Evolutionary conservation across 2,113 vertebrate species (phyloP).

Genomic region (Eublepharis macularius): DNA sequence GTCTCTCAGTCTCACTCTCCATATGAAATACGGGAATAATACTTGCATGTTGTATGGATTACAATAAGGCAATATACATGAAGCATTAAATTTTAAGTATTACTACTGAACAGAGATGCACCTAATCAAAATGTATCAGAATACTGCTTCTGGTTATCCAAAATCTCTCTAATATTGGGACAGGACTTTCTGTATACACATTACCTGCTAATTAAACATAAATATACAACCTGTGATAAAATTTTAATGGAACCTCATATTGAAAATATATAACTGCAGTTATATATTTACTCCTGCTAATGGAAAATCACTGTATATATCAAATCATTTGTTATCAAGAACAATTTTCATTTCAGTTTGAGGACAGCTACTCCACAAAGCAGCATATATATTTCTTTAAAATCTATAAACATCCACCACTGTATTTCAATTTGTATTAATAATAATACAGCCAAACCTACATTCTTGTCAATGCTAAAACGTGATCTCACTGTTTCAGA

Average conservation of each 20-base stretch:
- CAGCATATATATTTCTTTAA: background rate
- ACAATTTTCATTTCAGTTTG: background rate
- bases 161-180: background rate
- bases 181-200: background rate
- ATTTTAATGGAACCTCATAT: background rate
- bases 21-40: too few relatives aligned
- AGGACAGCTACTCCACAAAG: background rate
- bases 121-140: constrained; percentile 23
- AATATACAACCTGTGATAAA: too few relatives aligned
- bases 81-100: background rate
- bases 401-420: background rate
- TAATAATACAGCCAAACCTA: constrained; percentile 16
- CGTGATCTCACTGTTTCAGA: constrained; percentile 8
- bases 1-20: too few relatives aligned
- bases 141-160: constrained; percentile 1
- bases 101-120: constrained; percentile 42
- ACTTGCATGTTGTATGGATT: too few relatives aligned
- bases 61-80: too few relatives aligned
- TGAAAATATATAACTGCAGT: constrained; percentile 19
- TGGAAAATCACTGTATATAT: constrained; percentile 6
- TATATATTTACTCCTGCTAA: background rate
- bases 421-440: constrained; percentile 11
- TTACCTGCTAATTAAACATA: background rate
- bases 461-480: constrained; percentile 31
- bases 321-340: background rate